A percentile compares a stretch with the other conserved stretches of the same genome.
Evolutionary conservation across 2,888 invertebrate species (phyloP).

Genomic region (Anoncus sp.): DNA sequence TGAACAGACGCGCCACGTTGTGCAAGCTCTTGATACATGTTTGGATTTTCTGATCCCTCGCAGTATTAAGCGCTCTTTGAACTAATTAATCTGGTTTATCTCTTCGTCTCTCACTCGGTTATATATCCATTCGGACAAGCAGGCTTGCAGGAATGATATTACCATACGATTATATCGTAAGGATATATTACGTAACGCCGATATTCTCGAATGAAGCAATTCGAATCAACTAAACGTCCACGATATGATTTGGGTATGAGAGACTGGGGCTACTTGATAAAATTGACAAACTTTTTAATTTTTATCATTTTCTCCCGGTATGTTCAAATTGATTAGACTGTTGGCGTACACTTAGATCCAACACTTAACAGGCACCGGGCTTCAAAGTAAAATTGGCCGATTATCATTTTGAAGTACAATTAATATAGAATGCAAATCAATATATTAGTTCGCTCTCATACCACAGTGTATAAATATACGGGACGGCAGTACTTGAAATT

Average conservation of each 20-base stretch:
- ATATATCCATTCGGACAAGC: neutral
- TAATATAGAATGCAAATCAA: too few species aligned
- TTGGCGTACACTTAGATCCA: too few species aligned
- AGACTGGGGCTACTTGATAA: too few species aligned
- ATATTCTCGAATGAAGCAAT: conserved; percentile 29
- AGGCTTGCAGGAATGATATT: conserved; percentile 10
- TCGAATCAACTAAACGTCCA: conserved; percentile 30
- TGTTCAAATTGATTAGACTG: neutral
- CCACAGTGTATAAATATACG: too few species aligned
- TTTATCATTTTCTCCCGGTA: too few species aligned
- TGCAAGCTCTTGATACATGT: conserved; percentile 60
- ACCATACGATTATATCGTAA: neutral
- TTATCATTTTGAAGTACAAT: too few species aligned
- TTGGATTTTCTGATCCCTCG: conserved; percentile 74
- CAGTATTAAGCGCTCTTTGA: conserved; percentile 75
- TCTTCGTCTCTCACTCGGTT: conserved; percentile 19
- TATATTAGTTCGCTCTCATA: too few species aligned
- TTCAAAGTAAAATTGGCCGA: too few species aligned
- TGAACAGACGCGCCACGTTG: conserved; percentile 29
- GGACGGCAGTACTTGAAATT: too few species aligned
- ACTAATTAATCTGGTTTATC: conserved; percentile 71
- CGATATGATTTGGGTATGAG: conserved; percentile 3
- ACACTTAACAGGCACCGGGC: too few species aligned
- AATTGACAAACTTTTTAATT: too few species aligned
- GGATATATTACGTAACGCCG: conserved; percentile 16